Evolutionary conservation across 1,140 invertebrate species (phyloP).

Genomic region (Drosophila navojoa): DNA sequence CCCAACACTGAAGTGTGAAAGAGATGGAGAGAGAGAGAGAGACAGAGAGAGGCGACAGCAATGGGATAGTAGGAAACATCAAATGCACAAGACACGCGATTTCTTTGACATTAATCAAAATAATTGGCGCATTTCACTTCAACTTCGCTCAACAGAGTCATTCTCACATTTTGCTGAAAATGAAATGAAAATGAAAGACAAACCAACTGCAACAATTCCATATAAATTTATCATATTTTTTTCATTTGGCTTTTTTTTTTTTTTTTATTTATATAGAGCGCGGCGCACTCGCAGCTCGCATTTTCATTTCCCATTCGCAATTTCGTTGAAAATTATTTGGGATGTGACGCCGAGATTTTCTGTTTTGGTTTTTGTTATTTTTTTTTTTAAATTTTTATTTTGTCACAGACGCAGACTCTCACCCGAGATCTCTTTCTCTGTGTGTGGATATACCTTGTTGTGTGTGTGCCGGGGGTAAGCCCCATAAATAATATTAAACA

Average conservation of each 20-base stretch:
- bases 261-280: slow-evolving; percentile 21
- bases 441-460: slow-evolving; percentile 58
- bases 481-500: slow-evolving; percentile 82
- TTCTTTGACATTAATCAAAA: slow-evolving; percentile 83
- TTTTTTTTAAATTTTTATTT: not conserved
- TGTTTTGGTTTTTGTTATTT: too few relatives aligned
- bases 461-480: slow-evolving; percentile 52
- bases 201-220: slow-evolving; percentile 57
- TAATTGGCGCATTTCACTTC: slow-evolving; percentile 79
- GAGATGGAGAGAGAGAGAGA: not conserved
- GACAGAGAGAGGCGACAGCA: not conserved
- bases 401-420: slow-evolving; percentile 47
- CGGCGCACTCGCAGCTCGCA: not conserved
- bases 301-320: slow-evolving; percentile 45
- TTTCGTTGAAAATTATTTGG: slow-evolving; percentile 78
- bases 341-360: slow-evolving; percentile 75
- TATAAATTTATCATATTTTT: slow-evolving; percentile 69
- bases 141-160: slow-evolving; percentile 74
- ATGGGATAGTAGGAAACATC: slow-evolving; percentile 51
- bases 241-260: too few relatives aligned
- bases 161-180: slow-evolving; percentile 62
- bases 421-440: slow-evolving; percentile 55
- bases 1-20: not conserved
- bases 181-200: slow-evolving; percentile 27
- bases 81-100: slow-evolving; percentile 77